phyloP scores from a whole-genome alignment of 2,797 vertebrate species.

The Myotis findleyi region DNA sequence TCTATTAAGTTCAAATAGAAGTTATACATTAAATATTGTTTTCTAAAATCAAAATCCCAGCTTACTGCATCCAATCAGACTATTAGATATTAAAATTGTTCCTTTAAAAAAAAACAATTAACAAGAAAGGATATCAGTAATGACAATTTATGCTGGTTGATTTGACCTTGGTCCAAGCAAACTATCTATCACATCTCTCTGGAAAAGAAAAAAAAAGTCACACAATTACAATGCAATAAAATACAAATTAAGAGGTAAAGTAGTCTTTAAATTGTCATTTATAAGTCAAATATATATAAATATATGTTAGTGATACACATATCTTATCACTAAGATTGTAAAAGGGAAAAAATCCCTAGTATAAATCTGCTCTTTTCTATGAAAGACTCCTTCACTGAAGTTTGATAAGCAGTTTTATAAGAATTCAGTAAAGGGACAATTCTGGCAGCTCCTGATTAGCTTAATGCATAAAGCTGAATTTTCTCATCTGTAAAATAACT shows the following conservation, averaged over 20 bases:
- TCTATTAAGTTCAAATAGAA: slow-evolving; percentile 21
- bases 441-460: neutral
- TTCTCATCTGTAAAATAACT: slow-evolving; percentile 12
- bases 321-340: neutral
- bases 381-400: slow-evolving; percentile 43
- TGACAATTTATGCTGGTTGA: slow-evolving; percentile 57
- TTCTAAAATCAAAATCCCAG: slow-evolving; percentile 51
- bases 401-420: slow-evolving; percentile 57
- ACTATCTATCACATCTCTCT: slow-evolving; percentile 80
- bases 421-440: neutral
- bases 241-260: slow-evolving; percentile 44
- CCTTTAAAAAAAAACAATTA: neutral
- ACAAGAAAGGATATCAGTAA: neutral
- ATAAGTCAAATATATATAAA: neutral
- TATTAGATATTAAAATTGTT: neutral
- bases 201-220: slow-evolving; percentile 78
- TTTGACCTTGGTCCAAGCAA: slow-evolving; percentile 77
- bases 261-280: slow-evolving; percentile 51
- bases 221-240: slow-evolving; percentile 62
- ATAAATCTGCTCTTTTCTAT: slow-evolving; percentile 42
- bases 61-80: neutral
- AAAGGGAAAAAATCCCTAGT: slow-evolving; percentile 55
- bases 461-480: neutral
- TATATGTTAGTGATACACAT: neutral
- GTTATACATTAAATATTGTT: neutral